These are phyloP conservation scores for Pseudoatta argentina DNA, from an alignment of 1,140 invertebrate genomes.

Conservation along the genomic window DNA sequence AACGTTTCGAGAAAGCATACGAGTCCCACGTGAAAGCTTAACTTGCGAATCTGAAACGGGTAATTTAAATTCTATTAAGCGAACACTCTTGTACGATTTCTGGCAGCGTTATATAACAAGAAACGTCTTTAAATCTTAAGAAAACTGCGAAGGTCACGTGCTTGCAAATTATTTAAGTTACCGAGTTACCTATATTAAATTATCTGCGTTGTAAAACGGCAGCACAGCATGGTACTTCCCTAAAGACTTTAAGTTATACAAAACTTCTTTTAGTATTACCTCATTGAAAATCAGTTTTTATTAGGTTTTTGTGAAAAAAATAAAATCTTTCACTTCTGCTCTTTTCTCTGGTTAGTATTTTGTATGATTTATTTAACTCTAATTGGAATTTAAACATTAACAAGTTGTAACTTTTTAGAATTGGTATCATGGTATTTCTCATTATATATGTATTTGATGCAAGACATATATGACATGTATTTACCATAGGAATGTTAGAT, in stretches of 20 bases:
- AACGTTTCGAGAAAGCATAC: conserved; percentile 59
- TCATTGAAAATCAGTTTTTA: conserved; percentile 50
- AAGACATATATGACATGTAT: neutral
- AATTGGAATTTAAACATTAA: conserved; percentile 38
- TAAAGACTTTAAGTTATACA: conserved; percentile 25
- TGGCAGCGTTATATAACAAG: neutral
- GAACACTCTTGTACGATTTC: conserved; percentile 12
- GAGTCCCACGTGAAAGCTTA: conserved; percentile 55
- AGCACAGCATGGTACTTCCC: neutral
- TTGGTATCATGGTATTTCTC: too few species aligned
- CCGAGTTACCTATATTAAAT: conserved; percentile 38
- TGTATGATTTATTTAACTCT: neutral
- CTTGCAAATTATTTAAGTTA: conserved; percentile 52
- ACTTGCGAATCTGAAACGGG: conserved; percentile 60
- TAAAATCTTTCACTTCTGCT: conserved; percentile 1
- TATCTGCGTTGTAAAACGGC: conserved; percentile 33
- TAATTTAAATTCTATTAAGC: conserved; percentile 61
- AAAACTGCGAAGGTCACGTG: neutral
- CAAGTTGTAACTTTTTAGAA: neutral
- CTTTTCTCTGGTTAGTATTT: neutral
- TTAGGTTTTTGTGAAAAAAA: conserved; percentile 30
- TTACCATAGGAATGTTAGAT: neutral
- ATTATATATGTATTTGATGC: neutral
- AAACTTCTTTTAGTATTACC: conserved; percentile 35
- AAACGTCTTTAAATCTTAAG: conserved; percentile 13